Evolutionary conservation across 2,113 vertebrate genomes (phyloP).

Genomic region (Oncorhynchus gorbuscha): DNA sequence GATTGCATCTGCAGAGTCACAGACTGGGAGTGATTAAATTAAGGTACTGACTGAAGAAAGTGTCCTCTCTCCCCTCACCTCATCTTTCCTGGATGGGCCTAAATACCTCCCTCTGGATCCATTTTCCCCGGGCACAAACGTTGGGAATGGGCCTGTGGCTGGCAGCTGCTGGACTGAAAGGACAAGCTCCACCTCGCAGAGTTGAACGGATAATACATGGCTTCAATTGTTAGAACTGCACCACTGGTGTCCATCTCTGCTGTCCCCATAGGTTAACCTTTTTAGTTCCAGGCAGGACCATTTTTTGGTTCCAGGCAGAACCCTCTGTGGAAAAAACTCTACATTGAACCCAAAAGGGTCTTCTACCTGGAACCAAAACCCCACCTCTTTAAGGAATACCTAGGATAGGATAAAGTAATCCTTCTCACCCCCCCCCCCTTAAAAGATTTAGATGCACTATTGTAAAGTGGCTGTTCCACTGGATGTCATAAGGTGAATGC

Average conservation of each 20-base stretch:
- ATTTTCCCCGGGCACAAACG: neutral
- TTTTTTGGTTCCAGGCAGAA: no score
- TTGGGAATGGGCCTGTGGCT: neutral
- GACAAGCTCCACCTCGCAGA: neutral
- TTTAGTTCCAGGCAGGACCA: no score
- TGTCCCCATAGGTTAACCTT: no score
- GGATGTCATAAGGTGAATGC: no score
- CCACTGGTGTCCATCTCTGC: neutral
- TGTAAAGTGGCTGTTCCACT: no score
- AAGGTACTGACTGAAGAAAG: slow-evolving; percentile 1
- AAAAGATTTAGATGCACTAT: no score
- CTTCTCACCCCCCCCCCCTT: no score
- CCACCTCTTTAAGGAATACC: no score
- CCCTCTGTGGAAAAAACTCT: no score
- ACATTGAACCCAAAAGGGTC: no score
- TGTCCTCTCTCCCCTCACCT: slow-evolving; percentile 16
- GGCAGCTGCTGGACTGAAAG: neutral
- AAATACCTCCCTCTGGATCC: neutral
- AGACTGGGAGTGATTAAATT: slow-evolving; percentile 31
- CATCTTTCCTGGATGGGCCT: neutral
- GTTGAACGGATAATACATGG: neutral
- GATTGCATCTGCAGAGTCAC: slow-evolving; percentile 23
- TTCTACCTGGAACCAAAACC: no score
- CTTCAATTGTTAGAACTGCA: neutral
- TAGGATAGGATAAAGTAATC: no score